phyloP scores from a whole-genome alignment of 2,113 vertebrate species.

The Rutilus rutilus region DNA sequence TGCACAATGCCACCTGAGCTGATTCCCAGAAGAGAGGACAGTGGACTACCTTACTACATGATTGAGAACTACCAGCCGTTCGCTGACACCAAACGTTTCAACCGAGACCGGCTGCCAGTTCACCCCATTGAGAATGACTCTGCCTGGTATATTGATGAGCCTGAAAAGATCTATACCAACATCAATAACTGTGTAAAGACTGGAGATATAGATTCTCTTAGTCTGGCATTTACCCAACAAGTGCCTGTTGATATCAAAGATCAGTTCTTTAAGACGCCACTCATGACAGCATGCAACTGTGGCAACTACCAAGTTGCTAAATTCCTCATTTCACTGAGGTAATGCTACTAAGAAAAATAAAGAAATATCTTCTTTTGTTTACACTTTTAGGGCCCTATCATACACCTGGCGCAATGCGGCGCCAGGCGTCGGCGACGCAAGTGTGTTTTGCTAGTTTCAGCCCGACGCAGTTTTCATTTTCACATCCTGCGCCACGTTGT shows the following conservation, averaged over 20 bases:
- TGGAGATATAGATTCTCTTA: constrained; percentile 80
- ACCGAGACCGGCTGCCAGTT: constrained; percentile 67
- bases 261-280: constrained; percentile 82
- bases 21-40: constrained; percentile 57
- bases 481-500: no score
- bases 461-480: no score
- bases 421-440: no score
- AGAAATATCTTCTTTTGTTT: no score
- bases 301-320: constrained; percentile 76
- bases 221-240: constrained; percentile 79
- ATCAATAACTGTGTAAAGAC: constrained; percentile 79
- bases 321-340: constrained; percentile 83
- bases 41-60: constrained; percentile 76
- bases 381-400: no score
- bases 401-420: no score
- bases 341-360: constrained; percentile 48
- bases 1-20: constrained; percentile 69
- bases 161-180: constrained; percentile 68
- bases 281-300: constrained; percentile 82
- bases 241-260: constrained; percentile 81
- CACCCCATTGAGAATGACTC: constrained; percentile 85
- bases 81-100: constrained; percentile 65
- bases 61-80: constrained; percentile 72
- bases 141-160: constrained; percentile 82
- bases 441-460: no score